Conservation (phyloP, 2,888 invertebrate genomes). For the Disparrhopalites patrizii region DNA sequence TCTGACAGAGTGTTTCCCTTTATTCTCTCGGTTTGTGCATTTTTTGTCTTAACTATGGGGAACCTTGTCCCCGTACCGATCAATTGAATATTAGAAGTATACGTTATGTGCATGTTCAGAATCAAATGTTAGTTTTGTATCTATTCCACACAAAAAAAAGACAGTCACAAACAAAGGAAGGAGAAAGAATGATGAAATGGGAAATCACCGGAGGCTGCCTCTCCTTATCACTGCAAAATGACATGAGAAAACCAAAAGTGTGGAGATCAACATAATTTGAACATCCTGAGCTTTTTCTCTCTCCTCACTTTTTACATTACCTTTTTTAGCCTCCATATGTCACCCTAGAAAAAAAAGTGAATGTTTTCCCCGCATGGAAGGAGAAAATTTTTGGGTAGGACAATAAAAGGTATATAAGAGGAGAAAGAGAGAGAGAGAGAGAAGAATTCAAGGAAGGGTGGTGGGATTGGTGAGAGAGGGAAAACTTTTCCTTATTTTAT, state of each 20-base stretch:
- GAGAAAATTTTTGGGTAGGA: background rate
- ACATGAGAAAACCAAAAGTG: background rate
- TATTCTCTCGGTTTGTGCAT: too few relatives aligned
- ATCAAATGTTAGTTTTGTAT: too few relatives aligned
- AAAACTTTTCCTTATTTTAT: constrained; percentile 28
- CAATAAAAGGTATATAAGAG: constrained; percentile 3
- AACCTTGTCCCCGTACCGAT: too few relatives aligned
- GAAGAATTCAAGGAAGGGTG: constrained; percentile 17
- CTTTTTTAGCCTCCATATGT: background rate
- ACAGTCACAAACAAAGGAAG: too few relatives aligned
- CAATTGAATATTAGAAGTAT: too few relatives aligned
- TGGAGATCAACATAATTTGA: constrained; percentile 5
- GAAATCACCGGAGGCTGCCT: too few relatives aligned
- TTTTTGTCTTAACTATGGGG: too few relatives aligned
- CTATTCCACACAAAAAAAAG: too few relatives aligned
- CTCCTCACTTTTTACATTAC: constrained; percentile 2
- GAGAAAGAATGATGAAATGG: too few relatives aligned
- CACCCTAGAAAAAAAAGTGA: background rate
- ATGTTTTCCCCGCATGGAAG: background rate
- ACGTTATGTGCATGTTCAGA: too few relatives aligned
- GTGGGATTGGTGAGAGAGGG: constrained; percentile 24
- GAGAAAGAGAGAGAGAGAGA: constrained; percentile 9
- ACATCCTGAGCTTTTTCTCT: background rate
- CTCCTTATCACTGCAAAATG: too few relatives aligned
- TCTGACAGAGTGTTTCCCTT: too few relatives aligned